These are phyloP conservation scores for Acrobasis consociella DNA, from an alignment of 2,888 invertebrate species.

Conservation along the genomic window DNA sequence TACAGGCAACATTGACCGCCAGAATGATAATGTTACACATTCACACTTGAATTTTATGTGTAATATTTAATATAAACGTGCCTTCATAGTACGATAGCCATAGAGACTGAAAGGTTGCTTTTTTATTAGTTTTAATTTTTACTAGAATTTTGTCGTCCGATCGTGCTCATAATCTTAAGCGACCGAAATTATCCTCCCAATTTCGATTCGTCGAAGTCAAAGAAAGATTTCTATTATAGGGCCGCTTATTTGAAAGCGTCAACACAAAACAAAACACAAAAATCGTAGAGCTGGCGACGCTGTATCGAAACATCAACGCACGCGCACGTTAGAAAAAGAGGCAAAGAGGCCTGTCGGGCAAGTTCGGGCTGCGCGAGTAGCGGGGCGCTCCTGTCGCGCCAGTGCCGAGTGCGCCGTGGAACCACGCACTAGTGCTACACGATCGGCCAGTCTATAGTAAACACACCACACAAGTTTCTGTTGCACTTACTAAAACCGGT, in stretches of 20 bases:
- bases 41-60: conserved; percentile 1
- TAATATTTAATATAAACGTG: no score
- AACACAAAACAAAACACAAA: conserved; percentile 77
- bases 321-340: conserved; percentile 67
- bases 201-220: conserved; percentile 49
- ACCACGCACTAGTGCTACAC: conserved; percentile 52
- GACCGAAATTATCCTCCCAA: conserved; percentile 33
- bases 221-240: conserved; percentile 69
- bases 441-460: conserved; percentile 38
- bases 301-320: conserved; percentile 69
- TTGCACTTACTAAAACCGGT: conserved; percentile 73
- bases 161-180: conserved; percentile 8
- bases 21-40: not conserved
- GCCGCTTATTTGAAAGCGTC: conserved; percentile 74
- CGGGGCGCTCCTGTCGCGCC: conserved; percentile 62
- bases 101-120: not conserved
- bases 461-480: conserved; percentile 53
- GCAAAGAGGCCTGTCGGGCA: conserved; percentile 68
- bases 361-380: conserved; percentile 59
- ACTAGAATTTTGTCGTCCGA: not conserved
- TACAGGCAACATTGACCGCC: conserved; percentile 9
- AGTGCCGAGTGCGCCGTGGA: conserved; percentile 66
- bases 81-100: no score
- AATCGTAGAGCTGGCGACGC: conserved; percentile 67
- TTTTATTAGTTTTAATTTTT: not conserved